Base-by-base conservation (phyloP, 2,113 vertebrate genomes). In the Oxyura jamaicensis region DNA sequence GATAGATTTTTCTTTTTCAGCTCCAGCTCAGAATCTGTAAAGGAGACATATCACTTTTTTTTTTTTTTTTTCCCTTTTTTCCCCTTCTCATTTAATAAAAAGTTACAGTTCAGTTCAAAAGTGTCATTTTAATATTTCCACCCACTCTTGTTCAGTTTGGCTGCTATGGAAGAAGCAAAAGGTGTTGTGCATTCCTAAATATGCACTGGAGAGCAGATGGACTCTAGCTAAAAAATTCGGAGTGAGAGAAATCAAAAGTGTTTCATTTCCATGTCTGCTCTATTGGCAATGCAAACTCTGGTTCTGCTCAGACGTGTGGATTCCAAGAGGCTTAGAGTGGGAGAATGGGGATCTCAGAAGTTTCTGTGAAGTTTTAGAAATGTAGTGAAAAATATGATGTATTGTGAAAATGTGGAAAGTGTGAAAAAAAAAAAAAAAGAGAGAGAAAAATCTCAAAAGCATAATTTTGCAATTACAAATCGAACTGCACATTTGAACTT, bases 181-280 rank as follows among this genome's bases (percentile, higher is more conserved):
- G 96, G 96, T 97, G 96, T 89, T 93, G 62, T 86, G 94, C 94
- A 96, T 97, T 95, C 82, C 78, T 94, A 97, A 95, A 96, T 86
- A 97, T 93, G 82, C 94, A 82, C 83, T 79, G 90, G 81, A 92
- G 93, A 96, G 96, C 95, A 97, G 95, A 97, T 95, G 96, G 96
- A 96, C 95, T 95, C 62, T 44, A 96, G 90, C 72, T 95, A 92
- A 97, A 96, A 97, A 92, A 91, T 96, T 90, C 81, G 88, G 95
- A 66, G 94, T 94, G 95, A 95, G 81, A 95, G 93, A 97, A 97
- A 97, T 95, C 78, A 88, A 36, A 92, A 96, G 89, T 93, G 90
- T 95, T 97, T 96, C 77, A 93, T 97, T 94, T 95, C 91, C 55
- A 95, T 93, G 88, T 91, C 92, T 96, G 82, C 75, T 94, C 52